Evolutionary conservation across 2,797 vertebrate species (phyloP), one percentile per base, ranked within the genome.

Genomic region (Chrosomus eos): DNA sequence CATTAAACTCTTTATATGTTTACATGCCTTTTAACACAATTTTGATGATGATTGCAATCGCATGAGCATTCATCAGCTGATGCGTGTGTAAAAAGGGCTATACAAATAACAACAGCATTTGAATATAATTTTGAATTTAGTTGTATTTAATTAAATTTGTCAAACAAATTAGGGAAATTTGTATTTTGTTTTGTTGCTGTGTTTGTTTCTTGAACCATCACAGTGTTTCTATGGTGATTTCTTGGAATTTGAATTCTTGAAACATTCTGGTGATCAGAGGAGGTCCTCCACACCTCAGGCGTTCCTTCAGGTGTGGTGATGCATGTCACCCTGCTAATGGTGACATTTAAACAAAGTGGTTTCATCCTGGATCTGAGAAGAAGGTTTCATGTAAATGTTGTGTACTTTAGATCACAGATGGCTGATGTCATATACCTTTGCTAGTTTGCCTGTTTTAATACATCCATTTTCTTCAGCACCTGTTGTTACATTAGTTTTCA

Each of bases 371-470:
- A 75, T 26, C 38, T 81, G 64, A 45, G 40, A 81, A 45, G 53
- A 76, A 16, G 48, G 66, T 70, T 83, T 80, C 11, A 83, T 81
- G 85, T 80, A 87, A 88, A 83, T 85, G 53, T 21, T 81, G 82
- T 83, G 76, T 78, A 33, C 58, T 40, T 71, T 55, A 76, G 60
- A 81, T 13, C 71, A 80, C 36, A 43, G 13, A 53, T 45, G 73
- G 8, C 16, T 64, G 45, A 23, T 84, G 53, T 7, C 43, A 71
- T 77, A 75, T 58, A 48, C 48, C 60, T 48, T 45, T 43, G n/a
- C 21, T 74, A 36, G 81, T 68, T 84, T 77, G 48, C 45, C 33
- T 84, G 19, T n/a, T 60, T 77, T 58, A 78, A 28, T 60, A 10
- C 64, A 78, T 68, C 38, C 19, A 19, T 36, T 60, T 67, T 67